Evolutionary conservation across 35 echinoderm and acorn worm genomes (phyloP).

Genomic region (Strongylocentrotus purpuratus): DNA sequence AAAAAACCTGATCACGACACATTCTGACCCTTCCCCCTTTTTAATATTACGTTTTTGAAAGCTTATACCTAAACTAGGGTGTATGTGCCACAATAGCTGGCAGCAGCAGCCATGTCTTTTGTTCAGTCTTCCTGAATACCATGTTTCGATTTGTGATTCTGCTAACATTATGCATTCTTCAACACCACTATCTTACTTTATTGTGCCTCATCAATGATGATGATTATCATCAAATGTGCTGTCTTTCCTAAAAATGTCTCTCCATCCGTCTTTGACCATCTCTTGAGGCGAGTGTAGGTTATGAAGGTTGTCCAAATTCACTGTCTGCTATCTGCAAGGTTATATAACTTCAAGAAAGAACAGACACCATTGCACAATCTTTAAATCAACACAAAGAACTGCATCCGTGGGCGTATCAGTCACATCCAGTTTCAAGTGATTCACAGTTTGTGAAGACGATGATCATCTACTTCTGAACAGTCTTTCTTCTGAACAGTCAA

Average conservation of each 20-base stretch:
- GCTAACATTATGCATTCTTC: background rate
- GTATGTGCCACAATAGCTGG: too few species aligned
- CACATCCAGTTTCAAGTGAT: background rate
- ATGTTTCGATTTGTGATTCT: background rate
- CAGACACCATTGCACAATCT: constrained; percentile 8
- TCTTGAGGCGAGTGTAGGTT: background rate
- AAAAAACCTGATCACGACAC: background rate
- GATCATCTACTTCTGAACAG: background rate
- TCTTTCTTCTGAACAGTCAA: background rate
- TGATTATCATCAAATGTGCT: background rate
- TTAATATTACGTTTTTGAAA: background rate
- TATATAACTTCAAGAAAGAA: background rate
- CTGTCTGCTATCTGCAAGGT: background rate
- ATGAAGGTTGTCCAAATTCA: background rate
- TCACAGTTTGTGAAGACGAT: background rate
- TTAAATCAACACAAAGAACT: background rate
- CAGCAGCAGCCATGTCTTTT: background rate
- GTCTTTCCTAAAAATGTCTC: background rate
- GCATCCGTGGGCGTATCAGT: background rate
- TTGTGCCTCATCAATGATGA: background rate
- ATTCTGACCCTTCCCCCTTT: background rate
- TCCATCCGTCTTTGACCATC: background rate
- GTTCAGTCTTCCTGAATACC: background rate
- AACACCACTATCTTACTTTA: background rate
- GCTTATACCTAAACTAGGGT: background rate